Base-by-base conservation (phyloP, 1,140 invertebrate genomes). In the Battus philenor region DNA sequence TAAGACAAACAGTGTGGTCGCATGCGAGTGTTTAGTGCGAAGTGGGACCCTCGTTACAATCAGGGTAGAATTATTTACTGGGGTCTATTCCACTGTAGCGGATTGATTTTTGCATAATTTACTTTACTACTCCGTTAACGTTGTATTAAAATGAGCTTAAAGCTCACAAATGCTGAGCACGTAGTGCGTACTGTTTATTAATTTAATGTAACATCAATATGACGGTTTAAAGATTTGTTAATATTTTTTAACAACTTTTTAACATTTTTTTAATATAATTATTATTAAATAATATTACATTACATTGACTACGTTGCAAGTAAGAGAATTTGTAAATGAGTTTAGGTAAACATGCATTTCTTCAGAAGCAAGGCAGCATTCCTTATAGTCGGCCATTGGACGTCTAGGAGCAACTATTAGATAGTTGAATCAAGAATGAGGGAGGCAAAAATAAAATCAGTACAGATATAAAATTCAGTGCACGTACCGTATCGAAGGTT, bases 401-500 rank as follows among this genome's bases (percentile, higher is more conserved):
- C 38, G 48, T 47, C 43, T 48, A 47, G 31, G 52, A 57, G 59
- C 66, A 66, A 59, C 71, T 80, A 78, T 82, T 79, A 73, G 62
- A 78, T 71, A 76, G 74, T 67, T 59, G 73, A 77, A 83, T 82
- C 73, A 71, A 72, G 64, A 69, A 63, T 65, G 64, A 66, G 65
- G 67, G 62, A 79, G 65, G 70, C 47, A 73, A 69, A 81, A 79
- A 81, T 79, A 81, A 81, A 81, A 84, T 80, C 78, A 77, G 78
- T 82, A 75, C 74, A 77, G 62, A 52, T 72, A 76, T 84, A 72
- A 65, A 62, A 82, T 77, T 78, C 80, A 56, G 78, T 56, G 59
- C 80, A 80, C 78, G 79, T 78, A 47, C 50, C 58, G 63, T 62
- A 71, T 73, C 68, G 62, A 61, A 69, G 70, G 74, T 77, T 80